Evolutionary conservation across 2,113 vertebrate genomes (phyloP), one percentile per base, ranked within the genome.

Genomic region (Lepus americanus): DNA sequence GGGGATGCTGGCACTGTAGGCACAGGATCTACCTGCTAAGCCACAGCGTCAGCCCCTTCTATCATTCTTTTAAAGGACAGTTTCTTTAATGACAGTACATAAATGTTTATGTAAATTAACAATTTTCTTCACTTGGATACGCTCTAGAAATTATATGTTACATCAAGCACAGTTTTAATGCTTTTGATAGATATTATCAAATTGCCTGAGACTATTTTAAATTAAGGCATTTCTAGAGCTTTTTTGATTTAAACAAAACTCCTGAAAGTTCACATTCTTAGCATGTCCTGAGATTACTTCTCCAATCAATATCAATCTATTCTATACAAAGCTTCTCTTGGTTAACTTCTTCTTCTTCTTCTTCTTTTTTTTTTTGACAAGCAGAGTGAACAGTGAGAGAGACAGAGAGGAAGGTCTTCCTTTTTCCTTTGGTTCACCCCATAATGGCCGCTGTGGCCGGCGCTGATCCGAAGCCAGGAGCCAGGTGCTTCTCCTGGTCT

Each of bases 251-350:
- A 83, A 11, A 70, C n/a, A 29, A 92, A 78, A 81, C 27, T 94
- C 13, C 31, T 80, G 51, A 66, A 87, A 51, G 59, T 82, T 70
- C 63, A 3, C 88, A 33, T 64, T 79, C 73, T 81, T 70, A 86
- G 14, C 51, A 44, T 85, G 36, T 89, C 29, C 63, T 91, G 33
- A 61, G 49, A 76, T 25, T 91, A 36, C 49, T 77, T 86, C 53
- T 94, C 64, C 11, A 39, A 63, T 33, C 44, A 89, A 61, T 76
- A 81, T n/a, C 33, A 94, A 10, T 89, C 17, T 70, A 73, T 82
- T 84, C 88, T 73, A 96, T 59, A 88, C 22, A 91, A 88, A 59
- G 12, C 66, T 91, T 85, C 53, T 80, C 73, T 90, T 76, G 36
- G 39, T 83, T 93, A 89, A 29, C 16, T 31, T 79, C 25, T 79